phyloP scores from a whole-genome alignment of 2,797 vertebrate species.

The Garrulus glandarius region DNA sequence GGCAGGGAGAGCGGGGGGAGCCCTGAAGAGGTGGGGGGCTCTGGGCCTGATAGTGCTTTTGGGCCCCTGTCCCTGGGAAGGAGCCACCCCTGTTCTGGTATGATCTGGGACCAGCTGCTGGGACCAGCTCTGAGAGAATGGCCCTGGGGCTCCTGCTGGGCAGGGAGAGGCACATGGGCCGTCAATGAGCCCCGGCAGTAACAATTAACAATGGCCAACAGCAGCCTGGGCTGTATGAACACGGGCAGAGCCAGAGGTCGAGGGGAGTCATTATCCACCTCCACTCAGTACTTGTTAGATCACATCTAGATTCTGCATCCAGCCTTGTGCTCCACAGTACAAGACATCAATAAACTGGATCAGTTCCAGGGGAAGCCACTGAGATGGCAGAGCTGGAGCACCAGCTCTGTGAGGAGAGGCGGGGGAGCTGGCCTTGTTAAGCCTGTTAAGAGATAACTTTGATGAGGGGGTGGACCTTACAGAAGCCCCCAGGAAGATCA shows the following conservation, averaged over 20 bases:
- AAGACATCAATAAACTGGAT: neutral
- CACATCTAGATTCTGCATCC: neutral
- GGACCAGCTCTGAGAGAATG: neutral
- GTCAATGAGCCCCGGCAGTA: neutral
- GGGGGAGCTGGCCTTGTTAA: neutral
- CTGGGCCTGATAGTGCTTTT: neutral
- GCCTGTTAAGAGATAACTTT: neutral
- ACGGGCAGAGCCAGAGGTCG: neutral
- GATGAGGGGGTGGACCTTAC: rapidly evolving
- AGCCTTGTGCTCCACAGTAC: neutral
- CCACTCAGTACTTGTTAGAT: neutral
- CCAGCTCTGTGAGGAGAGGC: neutral
- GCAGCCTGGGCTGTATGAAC: neutral
- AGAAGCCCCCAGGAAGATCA: neutral
- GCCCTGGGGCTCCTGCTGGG: neutral
- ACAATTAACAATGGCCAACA: rapidly evolving
- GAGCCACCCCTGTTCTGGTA: neutral
- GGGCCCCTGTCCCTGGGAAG: neutral
- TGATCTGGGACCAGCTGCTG: rapidly evolving
- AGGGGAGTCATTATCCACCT: neutral
- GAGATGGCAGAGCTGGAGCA: neutral
- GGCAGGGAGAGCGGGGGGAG: rapidly evolving
- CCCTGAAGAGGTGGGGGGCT: neutral
- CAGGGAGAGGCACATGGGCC: neutral
- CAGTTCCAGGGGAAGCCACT: neutral